Evolutionary conservation across 2,888 invertebrate species (phyloP), one percentile per base, ranked within the genome.

Genomic region (Sarcophaga variegata): DNA sequence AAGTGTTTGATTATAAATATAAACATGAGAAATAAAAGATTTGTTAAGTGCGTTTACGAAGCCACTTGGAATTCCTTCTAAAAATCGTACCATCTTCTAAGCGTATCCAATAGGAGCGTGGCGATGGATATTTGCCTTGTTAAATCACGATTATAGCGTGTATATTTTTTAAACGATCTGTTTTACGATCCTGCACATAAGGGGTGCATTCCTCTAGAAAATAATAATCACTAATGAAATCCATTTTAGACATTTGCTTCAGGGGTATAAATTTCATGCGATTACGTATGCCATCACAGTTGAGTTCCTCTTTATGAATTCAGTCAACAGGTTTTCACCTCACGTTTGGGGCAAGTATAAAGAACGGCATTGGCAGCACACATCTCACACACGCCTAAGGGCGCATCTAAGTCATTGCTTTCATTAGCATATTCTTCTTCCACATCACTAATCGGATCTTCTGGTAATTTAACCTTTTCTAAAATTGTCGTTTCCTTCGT

Each of bases 321-420:
- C 60, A 98, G 91, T 86, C 96, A 95, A 91, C 99, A 99, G 0
- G 98, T 97, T 93, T 97, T 97, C 70, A 97, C 95, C 93, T 96
- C 96, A 94, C 99, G 99, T 93, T 96, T 96, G 2, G 99, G 99
- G 90, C 98, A 99, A 2, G 96, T 96, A 92, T 98, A 98, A 92
- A 96, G 96, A 0, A 97, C 96, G 86, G 94, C 93, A 0, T 93
- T 94, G 2, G 91, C 91, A 2, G 93, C 95, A 92, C 98, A 99
- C 2, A 98, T 96, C 93, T 97, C 97, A 92, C 98, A 98, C 75
- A 94, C 93, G 14, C 96, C 96, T 70, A 97, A 94, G 88, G 97
- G 92, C 59, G 75, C 60, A 4, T 78, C 49, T 3, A 37, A 54
- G 20, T 1, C 37, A 5, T 22, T 5, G 4, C 37, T 66, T 82